A percentile compares a stretch with the other conserved stretches of the same genome.
These are phyloP conservation scores for Eupelmus urozonus DNA, from an alignment of 2,888 invertebrate genomes.

Conservation along the genomic window DNA sequence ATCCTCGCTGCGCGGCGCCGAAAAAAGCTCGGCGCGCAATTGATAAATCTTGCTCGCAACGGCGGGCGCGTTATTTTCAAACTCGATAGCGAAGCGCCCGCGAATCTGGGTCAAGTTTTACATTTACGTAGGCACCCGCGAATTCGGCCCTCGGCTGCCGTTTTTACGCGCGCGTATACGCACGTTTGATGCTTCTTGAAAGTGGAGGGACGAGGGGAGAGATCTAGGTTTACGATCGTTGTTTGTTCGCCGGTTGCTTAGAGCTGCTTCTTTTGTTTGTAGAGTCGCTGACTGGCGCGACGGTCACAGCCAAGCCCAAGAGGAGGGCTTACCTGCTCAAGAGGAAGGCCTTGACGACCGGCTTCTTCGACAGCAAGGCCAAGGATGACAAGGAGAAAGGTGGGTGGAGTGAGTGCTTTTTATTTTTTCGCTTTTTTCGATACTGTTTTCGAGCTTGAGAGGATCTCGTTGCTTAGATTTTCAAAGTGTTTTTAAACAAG, in stretches of 20 bases:
- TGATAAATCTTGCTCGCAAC: neutral
- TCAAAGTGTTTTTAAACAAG: too few relatives aligned
- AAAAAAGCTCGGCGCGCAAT: too few relatives aligned
- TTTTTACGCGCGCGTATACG: neutral
- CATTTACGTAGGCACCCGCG: slow-evolving; percentile 32
- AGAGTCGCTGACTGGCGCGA: slow-evolving; percentile 76
- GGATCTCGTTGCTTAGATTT: too few relatives aligned
- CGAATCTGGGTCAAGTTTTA: slow-evolving; percentile 55
- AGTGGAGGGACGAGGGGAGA: too few relatives aligned
- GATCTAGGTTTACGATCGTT: slow-evolving; percentile 18
- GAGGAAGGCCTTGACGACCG: slow-evolving; percentile 91
- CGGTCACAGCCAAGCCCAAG: slow-evolving; percentile 84
- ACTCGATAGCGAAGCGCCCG: slow-evolving; percentile 12
- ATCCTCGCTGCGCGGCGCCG: too few relatives aligned
- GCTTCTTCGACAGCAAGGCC: slow-evolving; percentile 88
- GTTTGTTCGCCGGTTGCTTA: neutral
- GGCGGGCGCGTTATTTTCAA: slow-evolving; percentile 40
- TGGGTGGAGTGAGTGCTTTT: slow-evolving; percentile 75
- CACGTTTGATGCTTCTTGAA: too few relatives aligned
- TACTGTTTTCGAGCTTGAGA: too few relatives aligned
- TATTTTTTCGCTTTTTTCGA: too few relatives aligned
- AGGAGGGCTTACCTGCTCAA: slow-evolving; percentile 89
- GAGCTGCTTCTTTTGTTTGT: slow-evolving; percentile 35
- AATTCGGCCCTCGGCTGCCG: neutral
- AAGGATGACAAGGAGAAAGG: slow-evolving; percentile 86